Base-by-base conservation (phyloP, 2,797 vertebrate genomes). In the Sebastes dallii region DNA sequence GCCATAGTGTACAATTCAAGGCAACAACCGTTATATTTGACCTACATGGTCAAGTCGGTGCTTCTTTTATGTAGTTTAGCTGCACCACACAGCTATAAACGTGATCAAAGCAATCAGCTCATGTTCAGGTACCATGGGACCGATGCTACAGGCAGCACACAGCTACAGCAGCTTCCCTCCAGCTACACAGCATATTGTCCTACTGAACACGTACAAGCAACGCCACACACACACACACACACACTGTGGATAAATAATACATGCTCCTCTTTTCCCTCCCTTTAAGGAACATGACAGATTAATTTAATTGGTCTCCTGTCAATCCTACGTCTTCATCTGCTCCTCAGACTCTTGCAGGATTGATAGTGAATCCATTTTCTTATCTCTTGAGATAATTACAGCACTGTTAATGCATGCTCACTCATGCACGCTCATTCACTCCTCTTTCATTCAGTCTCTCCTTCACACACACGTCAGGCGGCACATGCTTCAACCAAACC, bases 301-400 rank as follows among this genome's bases (percentile, higher is more conserved):
- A n/a, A 82, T 90, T 88, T 80, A 70, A 81, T 85, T 83, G 85
- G 72, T 72, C 88, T 81, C 60, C 86, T 82, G 85, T 82, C 89
- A 88, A 83, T 80, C 52, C 81, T 42, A 92, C 84, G 71, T 90
- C 91, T 92, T 90, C 83, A 92, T 90, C 83, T 30, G 58, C 77
- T 82, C 74, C 81, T 77, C 72, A 1, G 52, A 76, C 55, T 78
- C 56, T 62, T 60, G 72, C 75, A 84, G 73, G 66, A 77, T 77
- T 83, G 81, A 90, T 80, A 83, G 72, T 46, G 60, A 89, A 92
- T 91, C 81, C 27, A 84, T 87, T 91, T 88, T 86, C 86, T 85
- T 89, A 92, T 92, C 89, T 88, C 88, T 79, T 20, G 66, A 86
- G 77, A 91, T 91, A 89, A 93, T 94, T 88, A 90, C 87, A 87